These are phyloP conservation scores for Hipposideros armiger DNA, from an alignment of 2,113 vertebrate species.

Conservation along the genomic window DNA sequence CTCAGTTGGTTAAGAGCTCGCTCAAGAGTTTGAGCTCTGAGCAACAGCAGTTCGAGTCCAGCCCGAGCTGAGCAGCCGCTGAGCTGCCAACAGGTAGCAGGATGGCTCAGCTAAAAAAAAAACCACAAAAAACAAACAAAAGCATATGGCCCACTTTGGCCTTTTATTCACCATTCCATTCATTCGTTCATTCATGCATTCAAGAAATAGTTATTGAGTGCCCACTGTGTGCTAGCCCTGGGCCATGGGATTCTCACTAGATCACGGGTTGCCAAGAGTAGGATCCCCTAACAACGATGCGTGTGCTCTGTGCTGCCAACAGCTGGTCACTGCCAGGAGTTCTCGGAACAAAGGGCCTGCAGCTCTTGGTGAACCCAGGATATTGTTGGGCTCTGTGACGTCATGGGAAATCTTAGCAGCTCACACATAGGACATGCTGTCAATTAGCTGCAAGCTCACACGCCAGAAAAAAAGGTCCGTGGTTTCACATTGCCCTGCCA, in stretches of 20 bases:
- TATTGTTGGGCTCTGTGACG: not conserved
- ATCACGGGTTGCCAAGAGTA: fast-evolving
- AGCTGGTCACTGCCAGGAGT: not conserved
- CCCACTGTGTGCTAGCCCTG: not conserved
- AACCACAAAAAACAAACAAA: not conserved
- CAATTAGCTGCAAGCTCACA: not conserved
- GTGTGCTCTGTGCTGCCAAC: not conserved
- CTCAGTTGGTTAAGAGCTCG: too few species aligned
- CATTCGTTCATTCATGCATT: not conserved
- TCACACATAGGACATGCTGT: not conserved
- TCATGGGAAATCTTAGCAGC: slow-evolving; percentile 52
- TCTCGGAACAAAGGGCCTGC: not conserved
- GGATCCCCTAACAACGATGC: fast-evolving
- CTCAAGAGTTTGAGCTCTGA: too few species aligned
- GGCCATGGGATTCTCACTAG: not conserved
- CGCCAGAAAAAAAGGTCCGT: not conserved
- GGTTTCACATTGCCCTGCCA: not conserved
- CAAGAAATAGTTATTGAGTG: not conserved
- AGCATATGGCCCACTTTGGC: not conserved
- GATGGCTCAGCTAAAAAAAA: too few species aligned
- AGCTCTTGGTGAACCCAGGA: slow-evolving; percentile 2
- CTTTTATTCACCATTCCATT: not conserved
- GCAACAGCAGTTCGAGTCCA: too few species aligned
- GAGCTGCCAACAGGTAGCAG: too few species aligned
- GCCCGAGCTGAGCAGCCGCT: too few species aligned